Percentiles rank a stretch among this genome's conserved stretches.
Conservation (phyloP, 2,888 invertebrate genomes). For the Eupithecia dodoneata region DNA sequence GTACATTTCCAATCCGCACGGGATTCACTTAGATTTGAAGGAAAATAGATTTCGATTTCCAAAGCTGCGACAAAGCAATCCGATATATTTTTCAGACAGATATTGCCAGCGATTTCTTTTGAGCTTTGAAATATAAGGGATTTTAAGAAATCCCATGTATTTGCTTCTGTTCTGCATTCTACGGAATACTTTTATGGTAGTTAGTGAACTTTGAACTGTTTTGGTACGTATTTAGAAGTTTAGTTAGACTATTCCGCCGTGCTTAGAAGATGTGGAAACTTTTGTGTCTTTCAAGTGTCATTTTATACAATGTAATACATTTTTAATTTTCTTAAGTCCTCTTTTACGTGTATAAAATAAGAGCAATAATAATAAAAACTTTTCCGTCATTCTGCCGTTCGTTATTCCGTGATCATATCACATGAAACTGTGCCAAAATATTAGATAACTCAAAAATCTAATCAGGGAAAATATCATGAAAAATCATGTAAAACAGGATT, state of each 20-base stretch:
- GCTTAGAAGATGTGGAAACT: slow-evolving; percentile 47
- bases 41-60: slow-evolving; percentile 85
- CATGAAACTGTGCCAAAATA: no score
- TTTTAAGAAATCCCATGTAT: slow-evolving; percentile 74
- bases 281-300: slow-evolving; percentile 43
- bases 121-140: slow-evolving; percentile 84
- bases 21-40: slow-evolving; percentile 85
- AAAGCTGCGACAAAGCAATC: slow-evolving; percentile 85
- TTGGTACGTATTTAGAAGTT: slow-evolving; percentile 37
- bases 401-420: no score
- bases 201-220: slow-evolving; percentile 47
- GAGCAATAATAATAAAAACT: no score
- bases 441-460: no score
- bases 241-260: slow-evolving; percentile 41
- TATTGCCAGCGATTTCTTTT: slow-evolving; percentile 85
- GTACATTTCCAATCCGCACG: slow-evolving; percentile 84
- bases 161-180: slow-evolving; percentile 65
- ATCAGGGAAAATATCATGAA: no score
- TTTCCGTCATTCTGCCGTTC: no score
- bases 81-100: slow-evolving; percentile 85
- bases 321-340: neutral
- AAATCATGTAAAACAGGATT: no score
- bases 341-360: neutral
- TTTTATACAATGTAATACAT: slow-evolving; percentile 30
- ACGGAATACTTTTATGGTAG: slow-evolving; percentile 46